These are phyloP conservation scores for Chymomyza amoena DNA, from an alignment of 2,888 invertebrate genomes.

Conservation along the genomic window DNA sequence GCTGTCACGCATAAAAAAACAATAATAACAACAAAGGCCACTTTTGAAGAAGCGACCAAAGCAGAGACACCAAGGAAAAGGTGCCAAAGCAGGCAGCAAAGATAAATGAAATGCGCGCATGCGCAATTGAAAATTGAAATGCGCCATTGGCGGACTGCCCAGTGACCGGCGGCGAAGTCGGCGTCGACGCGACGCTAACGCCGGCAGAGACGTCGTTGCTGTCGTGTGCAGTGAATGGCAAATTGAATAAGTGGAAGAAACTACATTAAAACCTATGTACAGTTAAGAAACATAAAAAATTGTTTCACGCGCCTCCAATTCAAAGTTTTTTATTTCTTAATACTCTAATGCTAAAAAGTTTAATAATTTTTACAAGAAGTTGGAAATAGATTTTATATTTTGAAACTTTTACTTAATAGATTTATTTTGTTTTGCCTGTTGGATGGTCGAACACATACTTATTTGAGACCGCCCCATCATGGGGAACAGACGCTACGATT, in stretches of 20 bases:
- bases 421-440: too few species aligned
- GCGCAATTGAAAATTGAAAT: constrained; percentile 4
- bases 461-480: too few species aligned
- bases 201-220: constrained; percentile 11
- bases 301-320: constrained; percentile 53
- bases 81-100: background rate
- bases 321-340: constrained; percentile 21
- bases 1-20: constrained; percentile 40
- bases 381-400: too few species aligned
- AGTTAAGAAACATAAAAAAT: constrained; percentile 45
- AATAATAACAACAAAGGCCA: background rate
- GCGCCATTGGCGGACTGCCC: constrained; percentile 7
- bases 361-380: constrained; percentile 23
- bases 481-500: too few species aligned
- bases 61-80: background rate
- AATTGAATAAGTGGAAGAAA: constrained; percentile 61
- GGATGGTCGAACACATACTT: too few species aligned
- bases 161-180: constrained; percentile 10
- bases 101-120: background rate
- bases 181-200: background rate
- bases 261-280: constrained; percentile 22
- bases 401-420: too few species aligned
- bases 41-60: background rate
- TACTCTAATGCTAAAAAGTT: background rate
- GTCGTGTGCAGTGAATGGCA: constrained; percentile 69